Conservation (phyloP, 2,113 vertebrate species). For the Psilopsiagon aurifrons region DNA sequence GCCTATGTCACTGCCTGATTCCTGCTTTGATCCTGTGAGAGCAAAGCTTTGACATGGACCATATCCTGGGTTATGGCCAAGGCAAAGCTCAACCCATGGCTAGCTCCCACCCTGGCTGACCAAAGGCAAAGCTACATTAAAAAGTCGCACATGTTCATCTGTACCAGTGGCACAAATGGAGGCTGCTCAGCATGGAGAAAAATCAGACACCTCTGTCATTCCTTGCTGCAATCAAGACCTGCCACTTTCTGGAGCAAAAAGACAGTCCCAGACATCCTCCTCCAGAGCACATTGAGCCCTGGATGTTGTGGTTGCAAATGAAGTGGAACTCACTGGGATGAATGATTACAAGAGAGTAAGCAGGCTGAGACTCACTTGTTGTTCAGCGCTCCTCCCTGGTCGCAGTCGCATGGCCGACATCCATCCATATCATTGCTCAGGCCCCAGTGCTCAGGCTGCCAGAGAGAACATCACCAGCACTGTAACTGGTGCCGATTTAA, state of each 20-base stretch:
- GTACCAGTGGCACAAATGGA: background rate
- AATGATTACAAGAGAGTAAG: background rate
- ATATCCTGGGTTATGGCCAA: rapidly evolving
- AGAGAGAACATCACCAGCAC: constrained; percentile 15
- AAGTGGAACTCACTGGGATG: background rate
- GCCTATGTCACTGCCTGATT: background rate
- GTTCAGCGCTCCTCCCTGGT: constrained; percentile 88
- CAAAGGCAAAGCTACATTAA: background rate
- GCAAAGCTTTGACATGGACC: background rate
- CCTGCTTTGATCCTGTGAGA: background rate
- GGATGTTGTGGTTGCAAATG: background rate
- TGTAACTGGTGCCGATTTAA: background rate
- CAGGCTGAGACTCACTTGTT: constrained; percentile 82
- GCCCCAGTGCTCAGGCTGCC: constrained; percentile 93
- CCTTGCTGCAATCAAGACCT: background rate
- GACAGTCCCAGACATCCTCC: background rate
- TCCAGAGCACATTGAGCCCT: background rate
- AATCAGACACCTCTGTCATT: background rate
- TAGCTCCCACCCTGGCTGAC: background rate
- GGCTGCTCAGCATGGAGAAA: background rate
- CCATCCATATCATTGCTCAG: constrained; percentile 95
- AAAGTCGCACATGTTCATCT: background rate
- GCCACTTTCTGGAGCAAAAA: background rate
- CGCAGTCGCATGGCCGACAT: constrained; percentile 94
- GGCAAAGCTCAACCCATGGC: background rate